Base-by-base conservation (phyloP, 2,113 vertebrate species). In the Coryphaenoides rupestris region DNA sequence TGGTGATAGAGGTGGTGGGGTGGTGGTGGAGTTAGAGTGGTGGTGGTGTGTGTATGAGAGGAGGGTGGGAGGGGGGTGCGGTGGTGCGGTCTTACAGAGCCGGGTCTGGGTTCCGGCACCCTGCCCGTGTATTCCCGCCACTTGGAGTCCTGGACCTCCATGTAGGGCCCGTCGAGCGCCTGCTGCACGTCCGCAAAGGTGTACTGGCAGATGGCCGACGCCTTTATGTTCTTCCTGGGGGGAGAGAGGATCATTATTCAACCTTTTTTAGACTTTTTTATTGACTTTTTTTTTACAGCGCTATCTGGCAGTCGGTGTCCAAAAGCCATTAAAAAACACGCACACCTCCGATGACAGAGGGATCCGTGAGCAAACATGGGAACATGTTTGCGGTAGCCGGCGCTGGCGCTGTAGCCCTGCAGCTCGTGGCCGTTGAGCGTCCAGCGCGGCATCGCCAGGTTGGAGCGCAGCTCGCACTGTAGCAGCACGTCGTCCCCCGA, bases 21-120 rank as follows among this genome's bases (percentile, higher is more conserved):
- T 40, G 9, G 33, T 40, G 33, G 33, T 2, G 12, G 40, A 40
- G 14, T 19, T n/a, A 28, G 50, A n/a, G 50, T 47, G 47, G 49
- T n/a, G 21, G 50, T 28, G 9, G 55, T 21, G 21, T 3, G 2
- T 16, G 9, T n/a, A n/a, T n/a, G 28, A 1, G 4, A 10, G 2
- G 14, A 2, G 6, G 2, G 9, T 1, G 17, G 14, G 33, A 1
- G 5, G 40, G 17, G 45, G 56, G 84, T n/a, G n/a, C n/a, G n/a
- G n/a, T n/a, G n/a, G n/a, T n/a, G n/a, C n/a, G n/a, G n/a, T n/a
- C 94, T 93, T 84, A 99, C 97, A 0, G 95, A 95, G 83, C 97
- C 97, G 0, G 97, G 97, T 58, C 97, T 90, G 0, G 95, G 96
- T 70, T 95, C 92, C 0, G 97, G 96, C 66, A 98, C 91, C 0